Evolutionary conservation across 2,797 vertebrate species (phyloP).

Genomic region (Alauda arvensis): DNA sequence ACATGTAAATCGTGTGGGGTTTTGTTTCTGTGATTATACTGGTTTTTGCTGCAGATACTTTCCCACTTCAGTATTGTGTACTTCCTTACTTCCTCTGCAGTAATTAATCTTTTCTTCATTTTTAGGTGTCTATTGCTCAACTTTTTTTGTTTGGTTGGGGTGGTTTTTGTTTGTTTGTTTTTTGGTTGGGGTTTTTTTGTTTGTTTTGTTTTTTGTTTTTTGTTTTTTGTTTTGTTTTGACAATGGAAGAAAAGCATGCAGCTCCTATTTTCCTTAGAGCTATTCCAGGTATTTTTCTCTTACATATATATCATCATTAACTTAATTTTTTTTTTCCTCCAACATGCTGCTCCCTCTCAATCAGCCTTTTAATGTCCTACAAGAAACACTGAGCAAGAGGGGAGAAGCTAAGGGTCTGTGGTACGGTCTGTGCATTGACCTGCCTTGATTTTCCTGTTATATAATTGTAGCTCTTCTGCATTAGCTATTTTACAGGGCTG

Average conservation of each 20-base stretch:
- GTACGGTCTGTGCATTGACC: background rate
- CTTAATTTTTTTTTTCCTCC: background rate
- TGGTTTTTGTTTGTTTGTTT: background rate
- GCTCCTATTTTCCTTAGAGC: background rate
- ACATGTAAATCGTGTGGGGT: background rate
- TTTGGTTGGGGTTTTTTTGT: too few relatives aligned
- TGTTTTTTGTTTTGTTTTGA: background rate
- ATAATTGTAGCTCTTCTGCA: background rate
- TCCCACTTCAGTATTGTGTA: background rate
- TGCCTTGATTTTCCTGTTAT: background rate
- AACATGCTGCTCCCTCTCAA: background rate
- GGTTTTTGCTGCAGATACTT: background rate
- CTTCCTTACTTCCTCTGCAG: background rate
- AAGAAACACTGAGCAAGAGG: background rate
- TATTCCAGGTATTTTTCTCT: background rate
- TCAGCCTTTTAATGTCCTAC: background rate
- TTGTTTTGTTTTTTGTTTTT: background rate
- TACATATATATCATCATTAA: background rate
- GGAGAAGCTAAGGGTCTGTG: background rate
- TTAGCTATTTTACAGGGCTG: background rate
- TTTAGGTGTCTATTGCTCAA: constrained; percentile 1
- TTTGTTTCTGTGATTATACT: background rate
- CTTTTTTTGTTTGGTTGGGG: too few relatives aligned
- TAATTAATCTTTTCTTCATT: background rate
- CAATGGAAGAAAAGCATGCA: background rate